Percentiles rank a stretch among this genome's conserved stretches.
Conservation (phyloP, 2,113 vertebrate species). For the Chlorodrepanis virens region DNA sequence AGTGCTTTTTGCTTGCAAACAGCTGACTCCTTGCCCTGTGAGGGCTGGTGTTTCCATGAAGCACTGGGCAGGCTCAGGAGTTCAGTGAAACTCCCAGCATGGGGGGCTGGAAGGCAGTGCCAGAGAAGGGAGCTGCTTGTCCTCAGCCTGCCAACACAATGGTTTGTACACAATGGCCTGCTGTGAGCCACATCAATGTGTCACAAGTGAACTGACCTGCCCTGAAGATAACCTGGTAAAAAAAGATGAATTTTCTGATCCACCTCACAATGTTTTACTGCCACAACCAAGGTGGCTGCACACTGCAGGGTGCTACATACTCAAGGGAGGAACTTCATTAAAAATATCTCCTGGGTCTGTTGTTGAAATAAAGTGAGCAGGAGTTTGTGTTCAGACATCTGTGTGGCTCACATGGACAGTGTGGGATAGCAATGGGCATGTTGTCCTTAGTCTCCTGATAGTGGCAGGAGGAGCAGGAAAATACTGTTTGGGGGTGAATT, state of each 20-base stretch:
- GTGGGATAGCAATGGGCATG: not conserved
- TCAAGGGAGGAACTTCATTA: not conserved
- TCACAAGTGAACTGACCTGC: not conserved
- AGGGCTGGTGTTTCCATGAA: not conserved
- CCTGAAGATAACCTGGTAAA: not conserved
- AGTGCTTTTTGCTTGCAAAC: not conserved
- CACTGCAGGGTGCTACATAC: fast-evolving
- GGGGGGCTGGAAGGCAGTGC: not conserved
- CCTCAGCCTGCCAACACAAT: not conserved
- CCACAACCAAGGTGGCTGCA: fast-evolving
- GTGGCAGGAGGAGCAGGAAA: not conserved
- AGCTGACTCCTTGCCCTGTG: not conserved
- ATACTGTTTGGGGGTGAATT: not conserved
- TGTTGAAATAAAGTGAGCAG: not conserved
- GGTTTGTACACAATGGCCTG: not conserved
- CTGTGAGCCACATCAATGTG: not conserved
- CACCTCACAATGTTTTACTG: not conserved
- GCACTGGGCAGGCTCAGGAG: not conserved
- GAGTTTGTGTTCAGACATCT: not conserved
- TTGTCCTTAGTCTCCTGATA: not conserved
- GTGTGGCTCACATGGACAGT: not conserved
- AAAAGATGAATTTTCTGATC: not conserved
- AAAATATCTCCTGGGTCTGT: not conserved
- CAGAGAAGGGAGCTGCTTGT: not conserved
- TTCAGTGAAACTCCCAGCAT: not conserved